Evolutionary conservation across 2,888 invertebrate genomes (phyloP), one percentile per base, ranked within the genome.

Genomic region (Pasiphila rectangulata): DNA sequence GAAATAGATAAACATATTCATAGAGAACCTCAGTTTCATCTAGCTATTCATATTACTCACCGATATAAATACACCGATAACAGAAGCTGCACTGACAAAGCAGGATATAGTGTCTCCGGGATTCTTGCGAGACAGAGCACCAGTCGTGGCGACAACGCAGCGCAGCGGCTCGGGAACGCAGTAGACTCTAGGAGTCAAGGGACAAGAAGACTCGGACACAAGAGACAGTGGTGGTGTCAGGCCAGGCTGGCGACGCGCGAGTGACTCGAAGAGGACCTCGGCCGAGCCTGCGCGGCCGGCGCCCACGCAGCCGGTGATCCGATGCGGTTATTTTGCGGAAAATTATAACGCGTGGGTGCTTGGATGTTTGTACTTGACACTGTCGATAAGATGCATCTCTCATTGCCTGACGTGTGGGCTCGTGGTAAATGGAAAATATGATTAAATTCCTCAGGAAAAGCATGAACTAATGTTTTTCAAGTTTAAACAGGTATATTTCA

Each of bases 11-110:
- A n/a, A n/a, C n/a, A n/a, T n/a, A n/a, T n/a, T n/a, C n/a, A n/a
- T n/a, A n/a, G n/a, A n/a, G n/a, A n/a, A n/a, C n/a, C n/a, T n/a
- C n/a, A n/a, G n/a, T n/a, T n/a, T n/a, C n/a, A n/a, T n/a, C n/a
- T n/a, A n/a, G n/a, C n/a, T n/a, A n/a, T n/a, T n/a, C n/a, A n/a
- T 16, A 20, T 9, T 44, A 56, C 56, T 56, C 51, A 56, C 56
- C 56, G 46, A 53, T 52, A 48, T 41, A 35, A 38, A 46, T 47
- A 46, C 43, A 37, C 38, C 20, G 25, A 38, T 36, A 32, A 41
- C 46, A 30, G n/a, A n/a, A n/a, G n/a, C n/a, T n/a, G n/a, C n/a
- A n/a, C n/a, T n/a, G n/a, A n/a, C n/a, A n/a, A n/a, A n/a, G n/a
- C n/a, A n/a, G n/a, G n/a, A n/a, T n/a, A n/a, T n/a, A 35, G 24